Evolutionary conservation across 2,888 invertebrate genomes (phyloP), one percentile per base, ranked within the genome.

Genomic region (Oegoconia quadripuncta): DNA sequence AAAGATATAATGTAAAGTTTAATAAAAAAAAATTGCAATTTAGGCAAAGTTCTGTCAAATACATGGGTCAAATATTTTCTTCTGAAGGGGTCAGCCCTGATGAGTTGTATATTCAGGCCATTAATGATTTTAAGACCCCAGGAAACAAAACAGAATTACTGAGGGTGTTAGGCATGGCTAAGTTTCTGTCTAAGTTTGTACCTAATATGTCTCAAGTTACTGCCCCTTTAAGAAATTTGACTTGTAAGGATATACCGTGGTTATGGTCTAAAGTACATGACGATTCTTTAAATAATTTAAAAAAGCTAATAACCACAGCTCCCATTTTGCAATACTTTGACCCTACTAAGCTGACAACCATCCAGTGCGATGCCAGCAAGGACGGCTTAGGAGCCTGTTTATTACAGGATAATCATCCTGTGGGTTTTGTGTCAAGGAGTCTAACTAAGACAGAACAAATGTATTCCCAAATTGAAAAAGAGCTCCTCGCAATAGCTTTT

Each of bases 1-100:
- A 28, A 3, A 28, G 29, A 15, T 28, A 16, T 15, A 34, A 34
- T 29, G 13, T 37, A 12, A 28, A 28, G 14, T 14, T 28, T 13
- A 28, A 28, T 28, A 28, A 28, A 28, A 28, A 28, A 13, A 28
- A 28, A 28, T 8, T 12, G 2, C 12, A 13, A 13, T 28, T 28
- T 28, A 14, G 14, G 9, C 14, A 12, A 13, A 14, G 3, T 13
- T 13, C 13, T 6, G 14, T 28, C 3, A 28, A 28, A 28, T 28
- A 13, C 13, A 12, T 28, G 28, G 28, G 28, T 3, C 28, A 28
- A 12, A 28, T n/a, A 6, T 12, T 28, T 13, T 28, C 28, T 13
- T 4, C 7, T 13, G 13, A 28, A 3, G 28, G 28, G 2, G 4
- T 28, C 3, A 14, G 14, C 4, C 13, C 28, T 13, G 28, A 28